Percentiles rank a stretch among this genome's conserved stretches.
These are phyloP conservation scores for Orthonyx spaldingii DNA, from an alignment of 2,113 vertebrate species.

Conservation along the genomic window DNA sequence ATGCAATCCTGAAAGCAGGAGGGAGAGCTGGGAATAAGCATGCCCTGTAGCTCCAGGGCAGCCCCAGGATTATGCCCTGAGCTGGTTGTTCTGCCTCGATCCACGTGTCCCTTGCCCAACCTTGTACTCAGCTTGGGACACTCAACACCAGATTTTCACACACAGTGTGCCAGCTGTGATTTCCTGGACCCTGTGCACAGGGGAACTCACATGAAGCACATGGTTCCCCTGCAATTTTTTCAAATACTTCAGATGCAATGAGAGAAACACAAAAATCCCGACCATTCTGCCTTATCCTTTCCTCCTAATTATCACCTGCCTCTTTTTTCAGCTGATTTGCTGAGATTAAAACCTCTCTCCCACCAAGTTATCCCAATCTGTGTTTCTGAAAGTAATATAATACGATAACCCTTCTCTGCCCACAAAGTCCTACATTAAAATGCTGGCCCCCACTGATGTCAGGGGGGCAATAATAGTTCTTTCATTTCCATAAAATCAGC, in stretches of 20 bases:
- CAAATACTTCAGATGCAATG: neutral
- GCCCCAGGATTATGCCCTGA: neutral
- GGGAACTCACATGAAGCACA: neutral
- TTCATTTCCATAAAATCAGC: conserved; percentile 20
- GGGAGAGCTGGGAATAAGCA: neutral
- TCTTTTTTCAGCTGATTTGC: neutral
- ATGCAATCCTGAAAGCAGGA: neutral
- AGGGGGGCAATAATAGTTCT: neutral
- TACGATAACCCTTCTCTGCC: neutral
- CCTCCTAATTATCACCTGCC: neutral
- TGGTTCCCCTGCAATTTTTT: neutral
- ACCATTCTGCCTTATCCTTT: neutral
- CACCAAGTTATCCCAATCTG: neutral
- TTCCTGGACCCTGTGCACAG: neutral
- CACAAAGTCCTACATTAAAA: neutral
- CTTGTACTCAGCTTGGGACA: neutral
- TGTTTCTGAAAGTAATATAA: neutral
- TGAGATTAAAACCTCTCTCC: neutral
- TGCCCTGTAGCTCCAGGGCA: neutral
- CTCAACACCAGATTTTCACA: neutral
- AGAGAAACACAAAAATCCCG: neutral
- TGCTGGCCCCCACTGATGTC: neutral
- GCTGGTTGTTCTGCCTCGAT: neutral
- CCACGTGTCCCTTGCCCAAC: neutral
- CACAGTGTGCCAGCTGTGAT: neutral